phyloP scores from a whole-genome alignment of 2,888 invertebrate species.

The Luperina testacea region DNA sequence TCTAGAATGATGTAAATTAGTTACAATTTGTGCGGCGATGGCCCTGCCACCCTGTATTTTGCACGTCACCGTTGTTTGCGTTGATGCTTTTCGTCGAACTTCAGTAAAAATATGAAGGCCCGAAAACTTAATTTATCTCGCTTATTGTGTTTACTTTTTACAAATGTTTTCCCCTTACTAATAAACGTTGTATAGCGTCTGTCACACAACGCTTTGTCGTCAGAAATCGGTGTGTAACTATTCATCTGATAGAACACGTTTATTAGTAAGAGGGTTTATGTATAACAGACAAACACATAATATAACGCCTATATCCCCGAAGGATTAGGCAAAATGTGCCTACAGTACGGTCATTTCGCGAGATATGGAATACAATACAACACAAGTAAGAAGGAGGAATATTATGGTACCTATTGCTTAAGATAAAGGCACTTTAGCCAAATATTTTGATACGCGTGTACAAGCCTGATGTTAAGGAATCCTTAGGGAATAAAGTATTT shows the following conservation, averaged over 20 bases:
- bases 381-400: not conserved
- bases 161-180: too few species aligned
- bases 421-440: not conserved
- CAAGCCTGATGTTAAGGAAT: not conserved
- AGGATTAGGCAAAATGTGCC: not conserved
- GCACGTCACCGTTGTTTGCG: constrained; percentile 18
- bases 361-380: not conserved
- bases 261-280: too few species aligned
- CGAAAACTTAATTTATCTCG: not conserved
- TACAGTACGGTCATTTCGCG: not conserved
- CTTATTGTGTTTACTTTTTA: not conserved
- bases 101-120: constrained; percentile 9
- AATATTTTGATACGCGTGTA: not conserved
- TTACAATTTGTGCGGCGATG: too few species aligned
- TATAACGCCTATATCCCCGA: not conserved
- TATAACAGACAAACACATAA: too few species aligned
- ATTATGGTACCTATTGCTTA: not conserved
- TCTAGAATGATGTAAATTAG: too few species aligned
- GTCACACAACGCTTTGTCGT: too few species aligned
- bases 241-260: too few species aligned
- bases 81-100: not conserved
- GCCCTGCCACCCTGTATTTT: constrained; percentile 3
- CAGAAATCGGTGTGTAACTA: too few species aligned
- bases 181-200: too few species aligned
- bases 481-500: not conserved